Evolutionary conservation across 2,113 vertebrate species (phyloP), one percentile per base, ranked within the genome.

Genomic region (Formicarius rufipectus): DNA sequence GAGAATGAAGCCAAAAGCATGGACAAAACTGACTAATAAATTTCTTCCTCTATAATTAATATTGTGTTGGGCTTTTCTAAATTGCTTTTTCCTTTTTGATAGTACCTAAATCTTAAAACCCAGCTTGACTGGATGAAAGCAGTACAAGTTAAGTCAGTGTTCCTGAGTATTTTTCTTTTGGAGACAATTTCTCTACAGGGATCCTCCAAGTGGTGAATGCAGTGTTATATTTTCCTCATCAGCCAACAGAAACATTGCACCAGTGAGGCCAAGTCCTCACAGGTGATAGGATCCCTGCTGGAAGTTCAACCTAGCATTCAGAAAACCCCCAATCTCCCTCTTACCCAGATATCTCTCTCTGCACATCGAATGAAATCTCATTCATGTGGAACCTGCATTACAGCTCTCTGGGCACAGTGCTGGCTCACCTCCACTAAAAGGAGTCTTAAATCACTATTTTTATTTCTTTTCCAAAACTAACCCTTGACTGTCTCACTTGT

Each of bases 401-500:
- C n/a, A 86, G 62, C 53, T 88, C 67, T 90, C 72, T 83, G 52
- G 66, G 74, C 49, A 84, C 7, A 8, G 27, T n/a, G 44, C 53
- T 94, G 85, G 62, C 33, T 72, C 49, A 56, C 53, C 33, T 81
- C 74, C 84, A 42, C 39, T 81, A 49, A 30, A 85, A 23, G 3
- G 15, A 28, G 68, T 44, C 67, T 91, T 76, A 82, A 83, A 58
- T 68, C 44, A 52, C 44, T 81, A 40, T 60, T 87, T 96, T 93
- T 84, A 87, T 74, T 20, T 52, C 40, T 83, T 82, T 87, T 73
- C 64, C 69, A 95, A 95, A 92, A 75, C 76, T 37, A 89, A 75
- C 8, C 22, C 18, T 44, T 81, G 35, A 39, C 42, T 72, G 52
- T 52, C 66, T 79, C 28, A 37, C 53, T 40, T 93, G 81, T 72